Evolutionary conservation across 2,888 invertebrate species (phyloP), one percentile per base, ranked within the genome.

Genomic region (Drosophila maculinotata): DNA sequence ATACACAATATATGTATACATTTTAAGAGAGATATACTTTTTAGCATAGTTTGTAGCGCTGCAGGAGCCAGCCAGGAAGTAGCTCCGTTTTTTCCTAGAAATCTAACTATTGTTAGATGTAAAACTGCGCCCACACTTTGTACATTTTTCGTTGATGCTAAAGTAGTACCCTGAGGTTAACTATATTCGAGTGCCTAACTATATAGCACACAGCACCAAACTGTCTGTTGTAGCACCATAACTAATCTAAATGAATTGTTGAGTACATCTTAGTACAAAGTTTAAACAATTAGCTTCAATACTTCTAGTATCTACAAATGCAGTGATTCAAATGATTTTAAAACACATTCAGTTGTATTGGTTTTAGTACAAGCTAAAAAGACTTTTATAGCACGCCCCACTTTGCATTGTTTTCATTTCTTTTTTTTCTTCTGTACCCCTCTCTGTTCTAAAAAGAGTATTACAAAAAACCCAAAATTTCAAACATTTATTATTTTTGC

Each of bases 91-190:
- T 56, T 33, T 65, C 77, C 73, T 69, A 73, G 64, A 53, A 42
- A 79, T 87, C 88, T 85, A 79, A 87, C 79, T 89, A 60, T 89
- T 89, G 89, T 89, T 87, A 80, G 89, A 79, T 87, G 54, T 72
- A 87, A 87, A 88, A 73, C 83, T 57, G 74, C 66, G 48, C 65
- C 49, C 51, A 64, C 70, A 62, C 49, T 69, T 73, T 76, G 60
- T 79, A 86, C 26, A 84, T 60, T 77, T 58, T 59, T 68, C 48
- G 47, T 76, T 63, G 14, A 57, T 14, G 39, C 38, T 26, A 49
- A 56, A n/a, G 39, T 53, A 53, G 49, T 63, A 51, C 12, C 39
- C 51, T 47, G 54, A 75, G 56, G 26, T 8, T 35, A 25, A 57
- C 51, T 57, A 44, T 54, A 63, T 58, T 57, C 17, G 52, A 76